Conservation (phyloP, 1,140 invertebrate genomes). For the Scaptomyza montana region DNA sequence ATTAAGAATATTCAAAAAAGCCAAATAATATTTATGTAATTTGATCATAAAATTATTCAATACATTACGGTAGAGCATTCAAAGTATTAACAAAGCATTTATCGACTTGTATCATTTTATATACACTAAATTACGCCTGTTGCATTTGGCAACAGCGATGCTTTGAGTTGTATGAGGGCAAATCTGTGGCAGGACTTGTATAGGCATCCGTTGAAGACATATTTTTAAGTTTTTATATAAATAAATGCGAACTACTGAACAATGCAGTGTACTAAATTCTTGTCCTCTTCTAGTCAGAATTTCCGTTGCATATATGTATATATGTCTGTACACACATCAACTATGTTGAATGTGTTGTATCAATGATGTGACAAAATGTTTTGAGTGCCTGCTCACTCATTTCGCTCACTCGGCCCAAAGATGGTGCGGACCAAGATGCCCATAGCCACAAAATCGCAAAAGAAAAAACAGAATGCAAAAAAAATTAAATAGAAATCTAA, state of each 20-base stretch:
- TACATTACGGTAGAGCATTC: slow-evolving; percentile 19
- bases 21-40: neutral
- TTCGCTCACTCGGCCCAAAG: slow-evolving; percentile 71
- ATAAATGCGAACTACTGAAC: slow-evolving; percentile 57
- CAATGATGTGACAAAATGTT: slow-evolving; percentile 65
- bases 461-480: slow-evolving; percentile 33
- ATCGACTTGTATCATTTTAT: slow-evolving; percentile 67
- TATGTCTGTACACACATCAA: slow-evolving; percentile 3
- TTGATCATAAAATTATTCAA: neutral
- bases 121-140: slow-evolving; percentile 68
- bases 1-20: too few species aligned
- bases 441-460: slow-evolving; percentile 40
- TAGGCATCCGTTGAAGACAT: slow-evolving; percentile 75
- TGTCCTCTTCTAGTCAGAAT: slow-evolving; percentile 36
- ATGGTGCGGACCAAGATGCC: slow-evolving; percentile 68
- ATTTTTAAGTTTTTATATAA: slow-evolving; percentile 82
- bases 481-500: slow-evolving; percentile 28
- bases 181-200: slow-evolving; percentile 76
- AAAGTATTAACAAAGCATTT: slow-evolving; percentile 17
- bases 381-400: slow-evolving; percentile 44
- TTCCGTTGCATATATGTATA: slow-evolving; percentile 3
- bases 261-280: slow-evolving; percentile 52
- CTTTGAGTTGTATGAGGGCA: slow-evolving; percentile 64
- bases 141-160: slow-evolving; percentile 54
- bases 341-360: slow-evolving; percentile 54